These are phyloP conservation scores for Catharus bicknelli DNA, from an alignment of 2,113 vertebrate species.

Conservation along the genomic window DNA sequence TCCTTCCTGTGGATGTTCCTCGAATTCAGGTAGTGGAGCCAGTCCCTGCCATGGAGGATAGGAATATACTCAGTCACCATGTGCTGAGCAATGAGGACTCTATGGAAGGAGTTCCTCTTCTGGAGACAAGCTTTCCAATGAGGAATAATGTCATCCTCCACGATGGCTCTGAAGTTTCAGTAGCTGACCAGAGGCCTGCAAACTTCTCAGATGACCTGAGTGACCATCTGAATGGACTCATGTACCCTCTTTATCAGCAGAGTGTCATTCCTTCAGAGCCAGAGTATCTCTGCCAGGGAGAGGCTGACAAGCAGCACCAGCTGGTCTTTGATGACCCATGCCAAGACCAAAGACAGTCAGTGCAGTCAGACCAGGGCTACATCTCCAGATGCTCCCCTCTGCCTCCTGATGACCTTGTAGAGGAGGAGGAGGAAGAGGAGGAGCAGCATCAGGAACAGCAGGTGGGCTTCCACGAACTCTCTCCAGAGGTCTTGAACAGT, in stretches of 20 bases:
- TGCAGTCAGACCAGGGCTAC: conserved; percentile 90
- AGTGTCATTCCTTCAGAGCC: conserved; percentile 8
- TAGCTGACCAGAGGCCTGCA: background rate
- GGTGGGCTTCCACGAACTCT: background rate
- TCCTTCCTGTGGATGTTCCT: conserved; percentile 22
- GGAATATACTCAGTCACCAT: background rate
- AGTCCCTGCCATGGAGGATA: background rate
- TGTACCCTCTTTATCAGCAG: conserved; percentile 60
- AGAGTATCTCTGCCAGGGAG: background rate
- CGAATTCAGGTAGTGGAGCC: conserved; percentile 33
- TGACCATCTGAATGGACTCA: conserved; percentile 41
- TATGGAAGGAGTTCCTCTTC: conserved; percentile 59
- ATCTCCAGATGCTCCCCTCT: conserved; percentile 82
- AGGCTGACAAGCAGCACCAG: conserved; percentile 43
- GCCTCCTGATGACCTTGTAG: conserved; percentile 50
- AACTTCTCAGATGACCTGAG: background rate
- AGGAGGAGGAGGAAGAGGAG: conserved; percentile 27
- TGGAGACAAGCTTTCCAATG: conserved; percentile 11
- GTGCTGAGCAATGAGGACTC: conserved; percentile 28
- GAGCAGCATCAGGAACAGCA: background rate
- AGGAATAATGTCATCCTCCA: conserved; percentile 50
- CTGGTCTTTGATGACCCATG: conserved; percentile 47
- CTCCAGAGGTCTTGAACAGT: conserved; percentile 69
- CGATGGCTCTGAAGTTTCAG: background rate
- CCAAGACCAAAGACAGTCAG: conserved; percentile 75